Percentiles rank a stretch among this genome's conserved stretches.
Conservation (phyloP, 2,797 vertebrate genomes). For the Tangara arthus region DNA sequence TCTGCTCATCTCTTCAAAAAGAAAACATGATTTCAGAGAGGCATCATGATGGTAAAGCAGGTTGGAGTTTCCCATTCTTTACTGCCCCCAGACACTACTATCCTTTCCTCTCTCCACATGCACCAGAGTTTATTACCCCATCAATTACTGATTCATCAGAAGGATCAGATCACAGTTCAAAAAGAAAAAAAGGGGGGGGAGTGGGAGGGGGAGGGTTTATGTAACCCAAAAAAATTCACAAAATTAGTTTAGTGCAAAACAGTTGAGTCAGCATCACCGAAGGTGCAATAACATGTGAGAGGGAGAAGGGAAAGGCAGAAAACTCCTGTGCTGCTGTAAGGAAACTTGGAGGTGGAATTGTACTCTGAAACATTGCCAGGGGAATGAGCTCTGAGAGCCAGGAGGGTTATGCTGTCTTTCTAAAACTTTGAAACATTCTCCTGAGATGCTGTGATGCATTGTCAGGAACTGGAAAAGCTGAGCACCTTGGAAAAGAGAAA, state of each 20-base stretch:
- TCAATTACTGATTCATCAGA: background rate
- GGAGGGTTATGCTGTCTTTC: background rate
- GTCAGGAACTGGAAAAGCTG: background rate
- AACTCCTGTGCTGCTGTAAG: background rate
- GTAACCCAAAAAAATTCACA: background rate
- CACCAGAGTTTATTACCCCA: background rate
- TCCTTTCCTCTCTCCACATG: background rate
- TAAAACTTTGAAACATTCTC: background rate
- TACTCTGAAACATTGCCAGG: background rate
- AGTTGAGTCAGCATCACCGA: slow-evolving; percentile 27
- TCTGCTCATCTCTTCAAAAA: background rate
- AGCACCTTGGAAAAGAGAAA: background rate
- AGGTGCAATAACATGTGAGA: slow-evolving; percentile 10
- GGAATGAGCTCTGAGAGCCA: background rate
- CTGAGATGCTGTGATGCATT: background rate
- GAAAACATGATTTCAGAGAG: background rate
- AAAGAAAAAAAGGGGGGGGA: background rate
- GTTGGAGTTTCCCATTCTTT: background rate
- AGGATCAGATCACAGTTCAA: background rate
- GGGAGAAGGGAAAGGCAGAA: background rate
- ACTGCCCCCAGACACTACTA: background rate
- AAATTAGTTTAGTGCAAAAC: slow-evolving; percentile 1
- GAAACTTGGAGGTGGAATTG: background rate
- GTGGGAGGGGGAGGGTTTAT: background rate
- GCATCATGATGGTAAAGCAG: background rate